Conservation (phyloP, 1,140 invertebrate species). For the Pseudomyrmex sp. region DNA sequence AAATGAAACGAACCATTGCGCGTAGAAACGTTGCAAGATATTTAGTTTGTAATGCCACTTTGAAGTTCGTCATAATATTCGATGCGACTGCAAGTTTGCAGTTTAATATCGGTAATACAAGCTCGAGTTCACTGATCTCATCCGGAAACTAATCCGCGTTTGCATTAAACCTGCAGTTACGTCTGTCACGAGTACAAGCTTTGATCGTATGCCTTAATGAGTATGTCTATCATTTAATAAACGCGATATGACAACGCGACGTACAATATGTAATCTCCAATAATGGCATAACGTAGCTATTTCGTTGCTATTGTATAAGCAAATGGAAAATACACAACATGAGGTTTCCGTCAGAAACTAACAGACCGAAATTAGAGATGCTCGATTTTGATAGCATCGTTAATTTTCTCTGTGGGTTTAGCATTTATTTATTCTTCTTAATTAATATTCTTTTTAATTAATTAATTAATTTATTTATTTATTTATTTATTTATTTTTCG, state of each 20-base stretch:
- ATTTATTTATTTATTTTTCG: too few species aligned
- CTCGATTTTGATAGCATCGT: conserved; percentile 25
- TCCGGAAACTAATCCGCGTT: conserved; percentile 17
- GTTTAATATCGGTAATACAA: conserved; percentile 13
- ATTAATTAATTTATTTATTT: too few species aligned
- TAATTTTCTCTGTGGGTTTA: conserved; percentile 13
- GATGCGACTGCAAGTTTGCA: background rate
- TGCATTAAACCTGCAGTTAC: conserved; percentile 37
- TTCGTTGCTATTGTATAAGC: conserved; percentile 8
- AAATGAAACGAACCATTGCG: background rate
- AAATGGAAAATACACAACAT: background rate
- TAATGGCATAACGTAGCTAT: background rate
- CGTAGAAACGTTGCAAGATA: background rate
- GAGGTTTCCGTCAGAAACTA: background rate
- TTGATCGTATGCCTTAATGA: conserved; percentile 35
- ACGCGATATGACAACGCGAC: conserved; percentile 22
- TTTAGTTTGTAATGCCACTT: background rate
- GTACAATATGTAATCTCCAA: conserved; percentile 24
- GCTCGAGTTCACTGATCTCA: conserved; percentile 18
- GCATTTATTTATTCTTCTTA: background rate
- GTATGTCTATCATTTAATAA: conserved; percentile 29
- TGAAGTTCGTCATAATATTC: background rate
- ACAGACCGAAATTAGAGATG: conserved; percentile 16
- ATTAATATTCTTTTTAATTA: background rate
- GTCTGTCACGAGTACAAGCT: conserved; percentile 25